Evolutionary conservation across 2,113 vertebrate species (phyloP).

Genomic region (Chloebia gouldiae): DNA sequence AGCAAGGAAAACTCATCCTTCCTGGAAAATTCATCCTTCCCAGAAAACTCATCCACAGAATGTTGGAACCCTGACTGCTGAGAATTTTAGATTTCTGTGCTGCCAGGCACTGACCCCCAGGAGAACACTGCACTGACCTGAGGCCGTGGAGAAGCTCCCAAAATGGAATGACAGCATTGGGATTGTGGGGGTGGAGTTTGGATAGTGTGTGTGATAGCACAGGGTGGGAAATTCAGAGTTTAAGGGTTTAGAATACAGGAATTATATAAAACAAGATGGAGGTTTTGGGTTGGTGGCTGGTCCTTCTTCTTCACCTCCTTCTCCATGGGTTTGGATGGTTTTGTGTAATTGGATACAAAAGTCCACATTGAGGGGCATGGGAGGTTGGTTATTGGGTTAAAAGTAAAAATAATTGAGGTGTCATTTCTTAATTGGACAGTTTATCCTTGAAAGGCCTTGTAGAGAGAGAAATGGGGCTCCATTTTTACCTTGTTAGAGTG

Average conservation of each 20-base stretch:
- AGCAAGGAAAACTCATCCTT: neutral
- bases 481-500: too few relatives aligned
- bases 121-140: neutral
- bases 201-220: neutral
- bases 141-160: neutral
- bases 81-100: neutral
- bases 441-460: neutral
- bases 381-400: neutral
- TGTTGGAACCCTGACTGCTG: neutral
- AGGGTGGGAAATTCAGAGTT: neutral
- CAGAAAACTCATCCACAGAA: neutral
- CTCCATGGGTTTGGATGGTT: neutral
- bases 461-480: neutral
- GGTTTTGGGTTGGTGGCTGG: neutral
- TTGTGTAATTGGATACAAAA: neutral
- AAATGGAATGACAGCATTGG: neutral
- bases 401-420: neutral
- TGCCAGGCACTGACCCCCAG: neutral
- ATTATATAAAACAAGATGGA: neutral
- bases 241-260: neutral
- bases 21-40: neutral
- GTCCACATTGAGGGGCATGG: rapidly evolving
- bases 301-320: neutral
- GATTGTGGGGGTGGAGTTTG: neutral
- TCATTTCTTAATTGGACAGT: neutral